Base-by-base conservation (phyloP, 2,888 invertebrate species). In the Halocaridina rubra region DNA sequence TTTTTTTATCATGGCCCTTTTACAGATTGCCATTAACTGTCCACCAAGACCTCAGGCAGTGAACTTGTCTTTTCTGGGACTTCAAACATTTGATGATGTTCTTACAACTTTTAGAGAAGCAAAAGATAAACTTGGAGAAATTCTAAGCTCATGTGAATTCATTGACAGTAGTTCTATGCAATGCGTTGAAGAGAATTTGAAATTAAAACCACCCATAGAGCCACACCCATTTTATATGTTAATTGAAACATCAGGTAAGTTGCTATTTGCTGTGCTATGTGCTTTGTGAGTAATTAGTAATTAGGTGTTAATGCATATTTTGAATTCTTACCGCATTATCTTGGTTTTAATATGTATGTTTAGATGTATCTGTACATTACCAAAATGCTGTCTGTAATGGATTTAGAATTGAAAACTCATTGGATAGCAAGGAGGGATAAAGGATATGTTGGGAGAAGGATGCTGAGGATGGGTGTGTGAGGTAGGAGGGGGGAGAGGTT, bases 121-220 rank as follows among this genome's bases (percentile, higher is more conserved):
- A 0, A 96, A 95, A 91, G 91, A 91, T 0, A 93, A 94, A 29
- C 92, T 98, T 13, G 96, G 95, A 0, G 98, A 99, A 92, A 96
- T 98, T 88, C 91, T 99, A 59, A 98, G 98, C 3, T 97, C 98
- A 0, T 98, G 97, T 91, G 99, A 99, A 92, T 94, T 99, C 93
- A 95, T 99, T 86, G 99, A 99, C 91, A 92, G 92, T 13, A 91
- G 91, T 61, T 94, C 96, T 0, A 92, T 98, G 89, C 93, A 93
- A n/a, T 92, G 93, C 53, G 94, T 94, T 0, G 92, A 93, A 0
- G 90, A 92, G 64, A 93, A 95, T 90, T 93, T 94, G 76, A 93
- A 93, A 10, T 89, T 95, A 46, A 92, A 92, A 90, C 91, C 91
- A 90, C 91, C 93, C 72, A 89, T 93, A 72, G 86, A 89, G 22